Percentiles rank a stretch among this genome's conserved stretches.
phyloP scores from a whole-genome alignment of 2,888 invertebrate genomes.

The Conus canariensis region DNA sequence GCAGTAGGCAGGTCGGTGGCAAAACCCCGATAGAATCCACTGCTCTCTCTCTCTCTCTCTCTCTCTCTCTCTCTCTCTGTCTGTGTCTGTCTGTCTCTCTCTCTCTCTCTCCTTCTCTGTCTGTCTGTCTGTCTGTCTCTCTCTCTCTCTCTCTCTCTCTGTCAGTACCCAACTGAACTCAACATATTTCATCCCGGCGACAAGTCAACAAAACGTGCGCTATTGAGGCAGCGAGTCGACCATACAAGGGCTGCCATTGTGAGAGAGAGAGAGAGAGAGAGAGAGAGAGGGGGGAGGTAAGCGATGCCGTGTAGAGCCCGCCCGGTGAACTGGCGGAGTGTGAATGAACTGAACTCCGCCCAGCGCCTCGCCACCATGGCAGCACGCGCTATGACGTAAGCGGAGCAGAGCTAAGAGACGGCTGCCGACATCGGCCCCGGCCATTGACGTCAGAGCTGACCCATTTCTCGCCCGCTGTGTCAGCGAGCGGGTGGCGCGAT shows the following conservation, averaged over 20 bases:
- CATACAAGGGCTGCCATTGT: neutral
- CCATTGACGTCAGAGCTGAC: slow-evolving; percentile 29
- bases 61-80: too few relatives aligned
- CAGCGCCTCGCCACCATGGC: slow-evolving; percentile 3
- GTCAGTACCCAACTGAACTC: too few relatives aligned
- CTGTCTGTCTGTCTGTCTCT: too few relatives aligned
- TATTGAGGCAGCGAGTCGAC: neutral
- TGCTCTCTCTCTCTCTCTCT: too few relatives aligned
- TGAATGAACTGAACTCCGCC: slow-evolving; percentile 26
- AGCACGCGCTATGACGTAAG: slow-evolving; percentile 29
- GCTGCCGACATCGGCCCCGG: neutral
- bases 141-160: too few relatives aligned
- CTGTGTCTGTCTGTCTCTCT: too few relatives aligned
- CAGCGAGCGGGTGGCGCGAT: neutral
- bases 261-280: neutral
- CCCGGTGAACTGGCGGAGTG: neutral
- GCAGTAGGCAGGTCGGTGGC: too few relatives aligned
- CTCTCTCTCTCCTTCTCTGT: too few relatives aligned
- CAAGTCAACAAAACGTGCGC: too few relatives aligned
- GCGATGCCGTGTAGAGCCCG: too few relatives aligned
- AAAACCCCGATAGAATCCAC: too few relatives aligned
- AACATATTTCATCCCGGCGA: too few relatives aligned
- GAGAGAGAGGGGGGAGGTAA: neutral
- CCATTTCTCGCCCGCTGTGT: neutral
- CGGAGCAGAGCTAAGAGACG: neutral